phyloP scores from a whole-genome alignment of 2,888 invertebrate genomes.

The Dynastes hyllus region DNA sequence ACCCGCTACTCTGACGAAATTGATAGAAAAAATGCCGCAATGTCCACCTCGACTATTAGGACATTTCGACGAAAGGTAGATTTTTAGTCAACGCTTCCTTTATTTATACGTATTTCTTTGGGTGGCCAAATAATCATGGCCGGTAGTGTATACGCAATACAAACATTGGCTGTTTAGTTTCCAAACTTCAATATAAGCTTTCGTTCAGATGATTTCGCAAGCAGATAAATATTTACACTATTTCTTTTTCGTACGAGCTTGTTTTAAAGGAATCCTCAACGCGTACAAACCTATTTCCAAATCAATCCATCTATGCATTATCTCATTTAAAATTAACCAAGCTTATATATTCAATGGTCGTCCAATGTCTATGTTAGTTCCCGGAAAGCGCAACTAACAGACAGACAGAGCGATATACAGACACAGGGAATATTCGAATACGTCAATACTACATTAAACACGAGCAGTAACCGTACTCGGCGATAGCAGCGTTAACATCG shows the following conservation, averaged over 20 bases:
- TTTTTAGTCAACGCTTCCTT: too few species aligned
- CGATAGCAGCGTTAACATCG: not conserved
- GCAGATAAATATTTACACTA: not conserved
- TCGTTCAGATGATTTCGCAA: too few species aligned
- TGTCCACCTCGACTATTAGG: too few species aligned
- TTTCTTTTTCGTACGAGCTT: not conserved
- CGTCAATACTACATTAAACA: constrained; percentile 23
- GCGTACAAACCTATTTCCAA: not conserved
- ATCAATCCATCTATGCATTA: too few species aligned
- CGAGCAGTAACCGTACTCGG: not conserved
- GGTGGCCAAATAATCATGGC: too few species aligned
- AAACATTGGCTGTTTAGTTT: too few species aligned
- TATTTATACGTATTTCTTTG: too few species aligned
- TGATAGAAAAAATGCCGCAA: too few species aligned
- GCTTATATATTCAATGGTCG: not conserved
- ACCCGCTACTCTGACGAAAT: too few species aligned
- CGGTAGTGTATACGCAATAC: too few species aligned
- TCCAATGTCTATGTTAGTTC: not conserved
- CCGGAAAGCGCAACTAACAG: not conserved
- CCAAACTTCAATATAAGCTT: too few species aligned
- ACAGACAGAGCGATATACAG: not conserved
- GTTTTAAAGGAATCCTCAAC: not conserved
- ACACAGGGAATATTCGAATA: not conserved
- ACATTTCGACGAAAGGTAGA: too few species aligned
- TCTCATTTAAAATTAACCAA: not conserved